These are phyloP conservation scores for Porites evermanni DNA, from an alignment of 92 coral and sea anemone species.

Conservation along the genomic window DNA sequence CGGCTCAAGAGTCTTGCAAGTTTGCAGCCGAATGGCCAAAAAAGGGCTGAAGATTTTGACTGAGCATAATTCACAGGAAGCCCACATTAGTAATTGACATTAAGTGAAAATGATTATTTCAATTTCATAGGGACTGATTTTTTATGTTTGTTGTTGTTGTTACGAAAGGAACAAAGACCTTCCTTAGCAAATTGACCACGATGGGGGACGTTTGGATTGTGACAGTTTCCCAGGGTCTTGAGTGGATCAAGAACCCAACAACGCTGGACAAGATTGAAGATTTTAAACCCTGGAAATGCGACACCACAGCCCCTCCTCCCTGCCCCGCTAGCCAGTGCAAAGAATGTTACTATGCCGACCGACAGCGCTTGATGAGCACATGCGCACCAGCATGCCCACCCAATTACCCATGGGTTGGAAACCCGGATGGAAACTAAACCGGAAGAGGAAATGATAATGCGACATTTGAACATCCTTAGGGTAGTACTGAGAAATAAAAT, in stretches of 20 bases:
- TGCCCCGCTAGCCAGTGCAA: constrained; percentile 21
- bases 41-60: too few species aligned
- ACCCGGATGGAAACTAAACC: constrained; percentile 65
- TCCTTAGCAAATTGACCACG: constrained; percentile 45
- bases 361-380: constrained; percentile 8
- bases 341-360: constrained; percentile 32
- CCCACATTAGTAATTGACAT: too few species aligned
- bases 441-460: neutral
- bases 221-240: constrained; percentile 68
- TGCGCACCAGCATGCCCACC: constrained; percentile 47
- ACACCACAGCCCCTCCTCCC: constrained; percentile 32
- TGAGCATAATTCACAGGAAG: too few species aligned
- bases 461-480: too few species aligned
- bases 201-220: constrained; percentile 77
- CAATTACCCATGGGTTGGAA: constrained; percentile 67
- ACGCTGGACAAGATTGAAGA: constrained; percentile 48
- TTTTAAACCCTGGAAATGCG: constrained; percentile 75
- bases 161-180: constrained; percentile 52
- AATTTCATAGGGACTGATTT: neutral
- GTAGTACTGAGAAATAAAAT: too few species aligned
- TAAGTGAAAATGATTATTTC: neutral
- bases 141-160: neutral
- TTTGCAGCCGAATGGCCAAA: too few species aligned
- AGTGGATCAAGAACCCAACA: constrained; percentile 68
- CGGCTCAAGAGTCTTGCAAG: too few species aligned